Base-by-base conservation (phyloP, 92 coral and sea anemone genomes). In the Chrysogorgia sp. region DNA sequence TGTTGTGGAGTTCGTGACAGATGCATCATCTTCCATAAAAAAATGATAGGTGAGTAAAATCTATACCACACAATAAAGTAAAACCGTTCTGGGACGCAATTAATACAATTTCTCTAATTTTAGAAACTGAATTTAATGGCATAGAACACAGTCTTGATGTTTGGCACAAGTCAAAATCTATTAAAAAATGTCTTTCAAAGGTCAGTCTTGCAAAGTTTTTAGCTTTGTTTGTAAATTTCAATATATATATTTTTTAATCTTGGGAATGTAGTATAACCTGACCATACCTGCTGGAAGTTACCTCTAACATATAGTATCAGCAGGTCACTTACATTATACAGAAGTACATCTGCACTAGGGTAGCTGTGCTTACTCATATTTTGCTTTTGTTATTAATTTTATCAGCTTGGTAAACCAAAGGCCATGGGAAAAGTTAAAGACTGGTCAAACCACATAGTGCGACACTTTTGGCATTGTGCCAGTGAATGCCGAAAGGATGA, bases 1-100 rank as follows among this genome's bases (percentile, higher is more conserved):
- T 45, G 83, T 78, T 37, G 58, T 78, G 4, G 81, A 75, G 62
- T 63, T 75, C 2, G 81, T 53, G 19, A 75, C 81, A 8, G 81
- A 58, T 75, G 71, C 81, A 59, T 76, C 81, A 1, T 34, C 84
- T 21, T 32, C 84, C 14, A 56, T 84, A 61, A 61, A 7, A 12
- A 61, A 61, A 2, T 13, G 34, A 10, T 61, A 22, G 68, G 68
- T 61, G 23, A 25, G 67, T 70, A 14, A 55, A 28, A 25, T 21
- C 20, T 30, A 40, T 34, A 15, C 67, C 40, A 25, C 29, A 56
- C 34, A 20, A 29, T 66, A 28, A 12, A 32, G 19, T 7, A 7
- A 56, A n/a, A 56, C 24, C 23, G 50, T 67, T 62, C 25, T 52
- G 29, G 37, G 67, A 1, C 25, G 17, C n/a, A n/a, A n/a, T n/a